Evolutionary conservation across 2,113 vertebrate genomes (phyloP), one percentile per base, ranked within the genome.

Genomic region (Gnathonemus echidnorhynchus): DNA sequence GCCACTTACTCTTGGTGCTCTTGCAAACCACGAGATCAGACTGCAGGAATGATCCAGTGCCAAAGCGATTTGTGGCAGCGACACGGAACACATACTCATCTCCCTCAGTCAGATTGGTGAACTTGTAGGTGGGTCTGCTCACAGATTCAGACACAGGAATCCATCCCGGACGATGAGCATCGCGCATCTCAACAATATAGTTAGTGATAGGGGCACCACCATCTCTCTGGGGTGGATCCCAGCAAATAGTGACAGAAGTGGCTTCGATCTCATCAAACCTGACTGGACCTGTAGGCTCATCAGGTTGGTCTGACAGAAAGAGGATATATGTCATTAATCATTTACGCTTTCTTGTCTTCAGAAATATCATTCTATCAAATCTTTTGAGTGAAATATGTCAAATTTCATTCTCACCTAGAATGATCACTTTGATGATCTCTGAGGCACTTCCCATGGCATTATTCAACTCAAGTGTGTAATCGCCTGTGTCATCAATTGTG

Each of bases 121-220:
- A 99, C 91, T 97, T 98, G 94, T 97, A 99, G 13, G 87, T 97
- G 62, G 97, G 95, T 92, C 98, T 96, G 89, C 97, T 99, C 88
- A 99, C 97, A 46, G 98, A 97, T 91, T 98, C 98, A 13, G 96
- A 98, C 91, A 99, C 96, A 24, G 98, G 97, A 90, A 99, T 93
- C 98, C 98, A 99, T 92, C 98, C 98, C 74, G 98, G 98, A 90
- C 98, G 97, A 92, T 99, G 98, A 85, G 98, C 98, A 90, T 99
- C 98, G 1, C 98, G 97, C 91, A 99, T 98, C 92, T 99, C 98
- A 85, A 99, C 97, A 66, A 95, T 95, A 8, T 99, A 99, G 8
- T 97, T 97, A 35, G 97, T 98, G 91, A 99, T 89, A 3, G 98
- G 95, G 90, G 98, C 98, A 5, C 98, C 98, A 9, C 98, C 98